A percentile compares a stretch with the other conserved stretches of the same genome.
These are phyloP conservation scores for Oxytorus armatus DNA, from an alignment of 2,888 invertebrate species.

Conservation along the genomic window DNA sequence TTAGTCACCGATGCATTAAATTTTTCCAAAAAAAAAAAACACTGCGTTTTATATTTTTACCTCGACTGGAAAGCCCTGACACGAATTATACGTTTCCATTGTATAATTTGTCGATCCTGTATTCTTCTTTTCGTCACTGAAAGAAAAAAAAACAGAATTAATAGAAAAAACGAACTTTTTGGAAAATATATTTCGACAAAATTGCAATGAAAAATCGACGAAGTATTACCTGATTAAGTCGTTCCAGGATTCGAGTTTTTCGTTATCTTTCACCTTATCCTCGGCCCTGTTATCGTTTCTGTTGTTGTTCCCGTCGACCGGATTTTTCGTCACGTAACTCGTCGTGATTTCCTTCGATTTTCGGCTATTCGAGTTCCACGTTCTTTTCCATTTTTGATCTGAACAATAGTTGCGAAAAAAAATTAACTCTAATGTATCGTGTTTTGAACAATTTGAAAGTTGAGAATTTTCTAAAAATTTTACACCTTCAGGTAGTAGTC, in stretches of 20 bases:
- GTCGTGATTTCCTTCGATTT: slow-evolving; percentile 69
- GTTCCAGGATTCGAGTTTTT: slow-evolving; percentile 68
- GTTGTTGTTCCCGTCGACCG: slow-evolving; percentile 67
- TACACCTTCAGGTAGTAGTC: too few species aligned
- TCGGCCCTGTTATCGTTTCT: slow-evolving; percentile 69
- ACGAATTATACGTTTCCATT: slow-evolving; percentile 62
- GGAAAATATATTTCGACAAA: slow-evolving; percentile 20
- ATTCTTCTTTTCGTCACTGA: slow-evolving; percentile 66
- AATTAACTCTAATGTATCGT: too few species aligned
- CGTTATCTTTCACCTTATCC: slow-evolving; percentile 70
- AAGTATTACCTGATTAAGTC: slow-evolving; percentile 67
- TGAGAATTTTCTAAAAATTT: too few species aligned
- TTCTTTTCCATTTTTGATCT: slow-evolving; percentile 75
- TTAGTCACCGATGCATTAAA: neutral
- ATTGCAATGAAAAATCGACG: slow-evolving; percentile 4
- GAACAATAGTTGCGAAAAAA: neutral
- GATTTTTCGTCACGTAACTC: slow-evolving; percentile 58
- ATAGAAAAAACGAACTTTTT: too few species aligned
- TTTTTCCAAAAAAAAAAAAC: neutral
- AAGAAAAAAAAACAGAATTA: too few species aligned
- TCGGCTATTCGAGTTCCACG: slow-evolving; percentile 69
- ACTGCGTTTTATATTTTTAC: slow-evolving; percentile 22
- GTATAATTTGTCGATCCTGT: slow-evolving; percentile 65
- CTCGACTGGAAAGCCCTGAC: slow-evolving; percentile 64
- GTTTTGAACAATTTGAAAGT: too few species aligned